Percentiles rank a stretch among this genome's conserved stretches.
These are phyloP conservation scores for Diplolepis rosae DNA, from an alignment of 2,888 invertebrate species.

Conservation along the genomic window DNA sequence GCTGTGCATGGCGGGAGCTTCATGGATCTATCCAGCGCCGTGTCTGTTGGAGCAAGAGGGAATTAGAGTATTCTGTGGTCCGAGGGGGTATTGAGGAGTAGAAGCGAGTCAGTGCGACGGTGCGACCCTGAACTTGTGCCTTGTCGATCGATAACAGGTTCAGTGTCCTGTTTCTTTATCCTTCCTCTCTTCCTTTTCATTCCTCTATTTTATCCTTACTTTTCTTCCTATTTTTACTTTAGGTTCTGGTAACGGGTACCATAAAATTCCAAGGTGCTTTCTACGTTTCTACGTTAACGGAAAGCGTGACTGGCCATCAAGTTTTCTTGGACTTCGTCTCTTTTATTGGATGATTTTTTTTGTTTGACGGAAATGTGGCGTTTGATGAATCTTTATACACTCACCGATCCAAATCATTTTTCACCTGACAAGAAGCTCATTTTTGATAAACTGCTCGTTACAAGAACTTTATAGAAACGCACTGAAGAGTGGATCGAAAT, in stretches of 20 bases:
- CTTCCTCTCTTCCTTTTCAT: slow-evolving; percentile 40
- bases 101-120: slow-evolving; percentile 53
- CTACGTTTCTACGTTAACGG: slow-evolving; percentile 52
- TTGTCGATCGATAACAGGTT: slow-evolving; percentile 59
- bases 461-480: neutral
- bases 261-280: slow-evolving; percentile 64
- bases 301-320: neutral
- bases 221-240: slow-evolving; percentile 32
- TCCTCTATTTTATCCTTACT: slow-evolving; percentile 33
- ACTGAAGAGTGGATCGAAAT: slow-evolving; percentile 99
- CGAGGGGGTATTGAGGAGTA: neutral
- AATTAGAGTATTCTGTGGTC: neutral
- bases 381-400: neutral
- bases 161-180: slow-evolving; percentile 61
- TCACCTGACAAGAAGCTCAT: neutral
- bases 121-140: slow-evolving; percentile 68
- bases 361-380: neutral
- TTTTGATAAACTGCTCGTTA: neutral
- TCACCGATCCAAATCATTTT: neutral
- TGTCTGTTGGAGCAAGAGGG: slow-evolving; percentile 31
- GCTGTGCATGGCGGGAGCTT: slow-evolving; percentile 64
- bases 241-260: slow-evolving; percentile 53
- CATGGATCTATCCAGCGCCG: slow-evolving; percentile 45
- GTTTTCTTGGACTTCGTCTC: neutral
- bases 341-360: neutral